phyloP scores from a whole-genome alignment of 2,113 vertebrate species.

The Phoenicopterus ruber region DNA sequence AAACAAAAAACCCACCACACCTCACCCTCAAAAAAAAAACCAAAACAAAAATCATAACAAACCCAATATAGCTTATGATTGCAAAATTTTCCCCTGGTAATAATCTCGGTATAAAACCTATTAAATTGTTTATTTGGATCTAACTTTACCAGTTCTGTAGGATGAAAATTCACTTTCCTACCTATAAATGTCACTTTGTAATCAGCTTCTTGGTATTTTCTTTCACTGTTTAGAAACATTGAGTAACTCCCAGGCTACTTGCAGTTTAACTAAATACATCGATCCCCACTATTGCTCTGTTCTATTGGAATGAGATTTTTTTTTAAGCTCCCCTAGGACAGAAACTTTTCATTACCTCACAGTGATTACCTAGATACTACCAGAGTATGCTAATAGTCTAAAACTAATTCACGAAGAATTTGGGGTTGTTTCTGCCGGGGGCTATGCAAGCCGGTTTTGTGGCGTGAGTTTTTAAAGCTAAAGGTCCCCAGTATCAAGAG shows the following conservation, averaged over 20 bases:
- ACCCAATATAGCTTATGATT: background rate
- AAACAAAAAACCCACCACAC: background rate
- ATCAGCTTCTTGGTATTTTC: background rate
- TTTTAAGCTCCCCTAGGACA: background rate
- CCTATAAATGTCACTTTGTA: background rate
- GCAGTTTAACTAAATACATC: background rate
- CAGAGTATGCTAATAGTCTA: background rate
- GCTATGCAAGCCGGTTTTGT: background rate
- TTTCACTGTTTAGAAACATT: background rate
- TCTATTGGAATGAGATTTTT: background rate
- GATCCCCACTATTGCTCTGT: background rate
- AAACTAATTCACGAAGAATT: background rate
- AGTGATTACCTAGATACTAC: background rate
- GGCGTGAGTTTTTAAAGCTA: background rate
- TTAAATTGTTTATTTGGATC: background rate
- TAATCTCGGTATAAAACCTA: background rate
- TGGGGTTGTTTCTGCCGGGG: background rate
- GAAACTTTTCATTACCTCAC: background rate
- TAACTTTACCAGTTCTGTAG: background rate
- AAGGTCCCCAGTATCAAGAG: background rate
- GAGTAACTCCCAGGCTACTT: background rate
- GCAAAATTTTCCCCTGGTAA: background rate
- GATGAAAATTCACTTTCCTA: background rate
- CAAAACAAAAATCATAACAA: background rate
- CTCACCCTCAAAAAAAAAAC: rapidly evolving